Base-by-base conservation (phyloP, 2,797 vertebrate species). In the Lates japonicus region DNA sequence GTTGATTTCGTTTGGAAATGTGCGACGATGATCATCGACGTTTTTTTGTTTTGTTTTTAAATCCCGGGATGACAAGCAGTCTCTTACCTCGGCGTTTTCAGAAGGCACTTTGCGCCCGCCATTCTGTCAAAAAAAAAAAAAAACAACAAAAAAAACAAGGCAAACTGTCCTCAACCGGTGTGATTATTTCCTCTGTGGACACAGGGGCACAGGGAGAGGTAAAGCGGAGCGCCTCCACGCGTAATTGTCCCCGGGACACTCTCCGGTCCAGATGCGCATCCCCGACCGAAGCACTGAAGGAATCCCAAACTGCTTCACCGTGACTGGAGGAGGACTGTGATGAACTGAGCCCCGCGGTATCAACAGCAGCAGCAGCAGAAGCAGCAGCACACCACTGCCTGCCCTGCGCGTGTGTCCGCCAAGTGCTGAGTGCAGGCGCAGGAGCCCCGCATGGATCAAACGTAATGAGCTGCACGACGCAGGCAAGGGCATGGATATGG, bases 81-180 rank as follows among this genome's bases (percentile, higher is more conserved):
- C 5, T 83, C 91, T 90, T 93, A 96, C 95, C 95, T 93, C 63
- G 92, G 91, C 41, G 81, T 95, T 83, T 94, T 94, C 83, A 95
- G 84, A 81, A 95, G 92, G 89, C 93, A 90, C 92, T 93, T 95
- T 67, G 92, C 86, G 35, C 92, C 93, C 62, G 94, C 92, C 93
- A 95, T 94, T 80, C 88, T 82, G 55, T 76, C 81, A 68, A 59
- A 79, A 74, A 60, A 35, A 55, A 20, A 19, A 74, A 4, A 57
- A 35, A 80, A n/a, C n/a, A n/a, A n/a, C n/a, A n/a, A 29, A 7
- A 51, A 14, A 77, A 3, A 70, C 25, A 4, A 71, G 13, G 54
- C 67, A 80, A 87, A 81, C 60, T 86, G 73, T 83, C 88, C 76
- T 74, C 48, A 57, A 44, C 35, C 55, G 19, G 33, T 67, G 71